Evolutionary conservation across 2,113 vertebrate genomes (phyloP).

Genomic region (Chaetura pelagica): DNA sequence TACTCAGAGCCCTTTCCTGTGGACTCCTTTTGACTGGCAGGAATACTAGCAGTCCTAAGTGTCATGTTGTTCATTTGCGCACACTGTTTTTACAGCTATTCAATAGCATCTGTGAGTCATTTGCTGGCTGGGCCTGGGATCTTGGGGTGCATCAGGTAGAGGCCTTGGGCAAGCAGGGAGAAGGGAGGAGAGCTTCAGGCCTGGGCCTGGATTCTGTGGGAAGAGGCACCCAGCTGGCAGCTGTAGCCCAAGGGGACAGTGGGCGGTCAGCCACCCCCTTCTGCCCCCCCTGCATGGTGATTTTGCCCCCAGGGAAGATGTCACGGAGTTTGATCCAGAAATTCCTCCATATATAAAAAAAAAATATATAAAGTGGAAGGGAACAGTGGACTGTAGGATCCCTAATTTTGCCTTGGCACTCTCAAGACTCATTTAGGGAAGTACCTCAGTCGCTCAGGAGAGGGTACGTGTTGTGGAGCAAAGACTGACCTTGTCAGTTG

Average conservation of each 20-base stretch:
- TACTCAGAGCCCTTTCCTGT: constrained; percentile 63
- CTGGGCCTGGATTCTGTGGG: neutral
- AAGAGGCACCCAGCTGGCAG: neutral
- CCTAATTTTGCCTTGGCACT: neutral
- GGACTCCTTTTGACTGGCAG: constrained; percentile 78
- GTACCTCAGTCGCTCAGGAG: neutral
- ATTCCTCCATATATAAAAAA: too few species aligned
- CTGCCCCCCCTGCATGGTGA: neutral
- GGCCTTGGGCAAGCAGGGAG: neutral
- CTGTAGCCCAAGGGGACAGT: neutral
- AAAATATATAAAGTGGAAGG: neutral
- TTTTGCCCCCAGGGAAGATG: neutral
- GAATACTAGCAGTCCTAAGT: constrained; percentile 67
- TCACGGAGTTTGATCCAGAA: neutral
- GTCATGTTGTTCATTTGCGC: constrained; percentile 71
- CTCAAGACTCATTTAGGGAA: neutral
- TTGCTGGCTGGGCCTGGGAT: neutral
- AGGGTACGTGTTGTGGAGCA: neutral
- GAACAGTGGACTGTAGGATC: neutral
- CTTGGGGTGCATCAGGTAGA: neutral
- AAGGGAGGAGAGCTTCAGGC: neutral
- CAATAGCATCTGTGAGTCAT: constrained; percentile 79
- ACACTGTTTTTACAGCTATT: constrained; percentile 74
- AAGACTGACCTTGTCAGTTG: neutral
- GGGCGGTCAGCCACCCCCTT: neutral